These are phyloP conservation scores for Brachionus rotundiformis DNA, from an alignment of 1,140 invertebrate genomes.

Conservation along the genomic window DNA sequence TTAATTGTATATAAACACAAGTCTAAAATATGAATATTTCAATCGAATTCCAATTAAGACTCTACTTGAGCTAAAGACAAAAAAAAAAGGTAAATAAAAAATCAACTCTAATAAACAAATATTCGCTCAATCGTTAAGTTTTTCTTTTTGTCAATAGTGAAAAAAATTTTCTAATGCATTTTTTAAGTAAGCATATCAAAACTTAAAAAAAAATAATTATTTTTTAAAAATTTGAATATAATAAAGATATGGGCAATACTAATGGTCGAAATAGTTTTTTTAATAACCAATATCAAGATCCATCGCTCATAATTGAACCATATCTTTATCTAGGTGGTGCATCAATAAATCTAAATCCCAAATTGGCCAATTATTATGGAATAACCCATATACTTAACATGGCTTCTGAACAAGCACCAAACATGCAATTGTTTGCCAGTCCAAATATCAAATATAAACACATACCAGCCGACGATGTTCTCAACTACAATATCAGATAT, in stretches of 20 bases:
- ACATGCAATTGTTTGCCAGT: background rate
- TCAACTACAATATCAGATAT: background rate
- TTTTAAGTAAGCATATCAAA: background rate
- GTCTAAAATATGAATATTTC: conserved; percentile 16
- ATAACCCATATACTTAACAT: conserved; percentile 19
- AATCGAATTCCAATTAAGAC: background rate
- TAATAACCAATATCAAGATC: background rate
- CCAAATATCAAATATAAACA: conserved; percentile 16
- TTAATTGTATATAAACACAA: conserved; percentile 1
- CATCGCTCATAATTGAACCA: background rate
- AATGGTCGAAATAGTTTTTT: background rate
- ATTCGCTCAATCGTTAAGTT: conserved; percentile 1
- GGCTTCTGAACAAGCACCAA: background rate
- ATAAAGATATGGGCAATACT: background rate
- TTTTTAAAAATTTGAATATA: background rate
- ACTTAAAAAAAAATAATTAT: background rate
- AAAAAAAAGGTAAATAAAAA: background rate
- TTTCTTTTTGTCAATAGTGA: background rate
- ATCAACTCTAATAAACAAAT: conserved; percentile 16
- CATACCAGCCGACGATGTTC: background rate
- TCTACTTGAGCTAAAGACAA: conserved; percentile 8
- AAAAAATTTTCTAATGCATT: background rate
- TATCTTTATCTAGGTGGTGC: background rate
- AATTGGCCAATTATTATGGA: background rate
- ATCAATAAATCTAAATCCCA: background rate